Evolutionary conservation across 2,113 vertebrate genomes (phyloP), one percentile per base, ranked within the genome.

Genomic region (Myanophis thanlyinensis): DNA sequence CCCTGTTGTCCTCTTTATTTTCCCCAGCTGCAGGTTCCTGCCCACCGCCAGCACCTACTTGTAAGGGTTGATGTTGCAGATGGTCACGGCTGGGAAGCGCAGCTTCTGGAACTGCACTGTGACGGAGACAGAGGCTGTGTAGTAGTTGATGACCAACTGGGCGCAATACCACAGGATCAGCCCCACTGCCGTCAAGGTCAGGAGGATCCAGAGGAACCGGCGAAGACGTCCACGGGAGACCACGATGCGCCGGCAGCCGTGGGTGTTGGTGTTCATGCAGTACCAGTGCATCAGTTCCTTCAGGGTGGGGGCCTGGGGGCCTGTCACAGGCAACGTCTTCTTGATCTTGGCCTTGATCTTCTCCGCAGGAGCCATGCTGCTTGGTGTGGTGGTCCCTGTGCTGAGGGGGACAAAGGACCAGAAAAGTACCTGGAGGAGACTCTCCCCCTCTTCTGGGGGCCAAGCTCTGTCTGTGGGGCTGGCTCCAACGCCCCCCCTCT

Each of bases 31-130:
- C 44, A 56, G 25, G 3, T 15, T 22, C 73, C 35, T 20, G 18
- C 35, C 35, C 8, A 22, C 35, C 7, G 2, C 9, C 25, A 5
- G 5, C 52, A 91, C 97, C 97, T 97, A 98, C 98, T 97, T 98
- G 97, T 98, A 98, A 25, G 98, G 98, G 95, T 98, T 98, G 96
- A 98, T 98, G 90, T 98, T 98, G 96, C 98, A 98, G 95, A 98
- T 97, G 93, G 98, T 98, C 95, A 98, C 97, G 0, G 98, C 98
- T 0, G 98, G 98, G 85, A 98, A 98, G 0, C 97, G 96, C 89
- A 98, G 95, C 94, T 98, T 98, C 96, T 98, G 97, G 94, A 98
- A 98, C 90, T 97, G 98, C 67, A 98, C 97, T 18, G 98, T 98
- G 95, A 98, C 97, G 0, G 98, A 98, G 44, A 98, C 98, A 0